phyloP scores from a whole-genome alignment of 2,113 vertebrate genomes.

The Phylloscopus whistleri region DNA sequence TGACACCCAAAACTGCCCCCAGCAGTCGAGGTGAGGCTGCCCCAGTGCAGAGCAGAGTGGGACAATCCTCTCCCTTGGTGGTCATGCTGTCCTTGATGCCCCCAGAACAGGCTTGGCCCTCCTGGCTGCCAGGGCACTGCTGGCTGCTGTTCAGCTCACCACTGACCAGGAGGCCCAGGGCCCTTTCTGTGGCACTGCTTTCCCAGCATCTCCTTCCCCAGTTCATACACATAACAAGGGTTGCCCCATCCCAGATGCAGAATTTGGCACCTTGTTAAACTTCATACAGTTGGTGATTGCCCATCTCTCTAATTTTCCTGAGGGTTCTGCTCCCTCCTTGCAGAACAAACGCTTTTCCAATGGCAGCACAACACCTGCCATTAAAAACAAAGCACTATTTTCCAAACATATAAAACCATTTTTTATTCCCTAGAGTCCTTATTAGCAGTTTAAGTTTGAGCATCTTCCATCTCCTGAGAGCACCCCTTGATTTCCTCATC shows the following conservation, averaged over 20 bases:
- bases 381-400: neutral
- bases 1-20: neutral
- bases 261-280: neutral
- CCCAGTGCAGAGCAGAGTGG: accelerated
- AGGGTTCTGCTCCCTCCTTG: neutral
- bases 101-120: neutral
- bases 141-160: accelerated
- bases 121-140: neutral
- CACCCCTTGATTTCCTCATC: too few species aligned
- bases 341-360: neutral
- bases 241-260: neutral
- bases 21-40: accelerated
- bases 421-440: neutral
- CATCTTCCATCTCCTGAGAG: neutral
- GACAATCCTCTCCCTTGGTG: too few species aligned
- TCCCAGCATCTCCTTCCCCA: neutral
- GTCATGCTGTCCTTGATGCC: accelerated
- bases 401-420: neutral
- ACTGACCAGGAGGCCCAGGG: accelerated
- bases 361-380: neutral
- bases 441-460: neutral
- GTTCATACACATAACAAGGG: neutral
- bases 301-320: neutral
- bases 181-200: accelerated
- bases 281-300: neutral